Percentiles rank a stretch among this genome's conserved stretches.
Evolutionary conservation across 2,888 invertebrate genomes (phyloP).

Genomic region (Aphidoletes aphidimyza): DNA sequence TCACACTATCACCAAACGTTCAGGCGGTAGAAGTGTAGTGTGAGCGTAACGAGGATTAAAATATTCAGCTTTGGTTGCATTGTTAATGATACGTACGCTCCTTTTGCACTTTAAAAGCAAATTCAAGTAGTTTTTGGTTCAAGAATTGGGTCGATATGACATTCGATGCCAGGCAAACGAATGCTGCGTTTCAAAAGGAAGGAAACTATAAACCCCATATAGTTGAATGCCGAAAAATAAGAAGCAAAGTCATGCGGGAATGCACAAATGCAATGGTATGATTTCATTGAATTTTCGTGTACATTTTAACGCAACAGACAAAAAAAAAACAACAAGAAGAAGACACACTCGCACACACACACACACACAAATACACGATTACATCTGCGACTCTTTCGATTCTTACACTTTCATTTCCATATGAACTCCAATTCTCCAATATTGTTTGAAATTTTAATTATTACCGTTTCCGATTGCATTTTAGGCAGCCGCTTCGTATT

Average conservation of each 20-base stretch:
- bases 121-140: not conserved
- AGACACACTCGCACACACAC: too few species aligned
- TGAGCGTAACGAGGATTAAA: not conserved
- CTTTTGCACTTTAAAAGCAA: not conserved
- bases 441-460: slow-evolving; percentile 46
- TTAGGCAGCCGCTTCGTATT: not conserved
- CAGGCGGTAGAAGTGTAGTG: not conserved
- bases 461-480: not conserved
- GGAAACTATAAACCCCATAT: not conserved
- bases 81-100: not conserved
- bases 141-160: slow-evolving; percentile 12
- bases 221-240: not conserved
- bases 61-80: not conserved
- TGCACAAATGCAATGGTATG: not conserved
- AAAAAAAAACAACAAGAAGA: too few species aligned
- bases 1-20: not conserved
- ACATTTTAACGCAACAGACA: too few species aligned
- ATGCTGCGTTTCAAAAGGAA: too few species aligned
- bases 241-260: not conserved
- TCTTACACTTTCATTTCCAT: slow-evolving; percentile 18
- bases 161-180: not conserved
- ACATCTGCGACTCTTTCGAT: slow-evolving; percentile 28
- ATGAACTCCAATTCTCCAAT: not conserved
- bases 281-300: too few species aligned
- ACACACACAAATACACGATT: not conserved